These are phyloP conservation scores for Zoanthus sansibaricus DNA, from an alignment of 92 coral and sea anemone genomes.

Conservation along the genomic window DNA sequence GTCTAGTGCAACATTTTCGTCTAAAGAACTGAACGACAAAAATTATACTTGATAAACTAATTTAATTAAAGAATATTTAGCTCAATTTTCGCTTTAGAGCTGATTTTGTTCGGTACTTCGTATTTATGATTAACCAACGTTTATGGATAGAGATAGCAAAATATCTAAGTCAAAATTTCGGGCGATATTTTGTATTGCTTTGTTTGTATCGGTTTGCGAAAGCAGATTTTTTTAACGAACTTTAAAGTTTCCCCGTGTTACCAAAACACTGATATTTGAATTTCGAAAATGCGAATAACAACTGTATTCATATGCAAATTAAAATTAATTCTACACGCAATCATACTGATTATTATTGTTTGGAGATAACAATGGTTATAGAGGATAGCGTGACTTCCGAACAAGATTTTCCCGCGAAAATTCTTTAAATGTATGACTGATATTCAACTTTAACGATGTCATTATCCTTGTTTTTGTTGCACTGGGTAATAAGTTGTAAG, in stretches of 20 bases:
- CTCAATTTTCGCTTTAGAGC: neutral
- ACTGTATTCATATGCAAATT: neutral
- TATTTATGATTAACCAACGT: neutral
- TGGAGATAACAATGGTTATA: neutral
- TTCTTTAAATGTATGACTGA: neutral
- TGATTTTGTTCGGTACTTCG: too few relatives aligned
- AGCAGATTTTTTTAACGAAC: neutral
- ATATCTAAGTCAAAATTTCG: neutral
- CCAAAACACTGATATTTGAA: constrained; percentile 20
- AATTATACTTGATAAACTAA: neutral
- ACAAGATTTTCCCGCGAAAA: neutral
- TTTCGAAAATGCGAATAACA: neutral
- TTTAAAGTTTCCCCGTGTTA: constrained; percentile 31
- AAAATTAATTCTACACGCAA: constrained; percentile 16
- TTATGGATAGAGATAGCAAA: neutral
- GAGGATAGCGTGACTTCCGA: constrained; percentile 23
- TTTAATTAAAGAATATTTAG: neutral
- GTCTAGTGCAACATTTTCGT: neutral
- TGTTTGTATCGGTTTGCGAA: neutral
- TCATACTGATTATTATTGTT: neutral
- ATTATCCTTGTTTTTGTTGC: too few relatives aligned
- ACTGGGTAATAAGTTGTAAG: too few relatives aligned
- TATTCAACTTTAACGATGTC: neutral
- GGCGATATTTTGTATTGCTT: neutral
- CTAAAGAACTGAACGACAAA: neutral